These are phyloP conservation scores for Myathropa florea DNA, from an alignment of 2,888 invertebrate genomes.

Conservation along the genomic window DNA sequence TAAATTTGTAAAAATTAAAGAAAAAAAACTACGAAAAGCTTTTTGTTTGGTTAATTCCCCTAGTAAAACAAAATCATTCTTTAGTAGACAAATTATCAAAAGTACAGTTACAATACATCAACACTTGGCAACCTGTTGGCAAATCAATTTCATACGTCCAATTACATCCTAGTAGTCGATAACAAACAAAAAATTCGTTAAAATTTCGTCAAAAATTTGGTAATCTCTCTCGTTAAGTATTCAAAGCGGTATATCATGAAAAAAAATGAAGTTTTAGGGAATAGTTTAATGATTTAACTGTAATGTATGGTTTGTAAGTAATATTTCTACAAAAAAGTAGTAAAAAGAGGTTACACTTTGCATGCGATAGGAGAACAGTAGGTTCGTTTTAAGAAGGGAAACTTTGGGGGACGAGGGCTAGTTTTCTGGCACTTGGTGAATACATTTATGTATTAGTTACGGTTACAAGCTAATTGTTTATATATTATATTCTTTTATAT, in stretches of 20 bases:
- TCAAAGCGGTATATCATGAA: too few species aligned
- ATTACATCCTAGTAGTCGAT: slow-evolving; percentile 51
- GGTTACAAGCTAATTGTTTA: slow-evolving; percentile 63
- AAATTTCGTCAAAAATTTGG: slow-evolving; percentile 32
- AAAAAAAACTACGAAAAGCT: slow-evolving; percentile 54
- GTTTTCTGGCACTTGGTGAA: slow-evolving; percentile 70
- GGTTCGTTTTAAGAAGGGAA: not conserved
- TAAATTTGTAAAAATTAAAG: slow-evolving; percentile 27
- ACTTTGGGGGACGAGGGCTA: slow-evolving; percentile 21
- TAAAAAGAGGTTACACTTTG: not conserved
- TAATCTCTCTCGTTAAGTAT: slow-evolving; percentile 28
- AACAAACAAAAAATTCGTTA: slow-evolving; percentile 7
- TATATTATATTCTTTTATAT: slow-evolving; percentile 47
- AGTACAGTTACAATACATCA: slow-evolving; percentile 42
- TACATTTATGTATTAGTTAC: slow-evolving; percentile 45
- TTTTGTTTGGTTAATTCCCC: slow-evolving; percentile 61
- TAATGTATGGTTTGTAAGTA: slow-evolving; percentile 11
- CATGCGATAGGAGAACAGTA: not conserved
- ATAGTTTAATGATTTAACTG: not conserved
- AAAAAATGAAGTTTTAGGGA: too few species aligned
- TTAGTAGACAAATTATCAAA: slow-evolving; percentile 23
- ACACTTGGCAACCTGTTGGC: slow-evolving; percentile 69
- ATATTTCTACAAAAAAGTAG: not conserved
- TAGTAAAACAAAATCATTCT: slow-evolving; percentile 27
- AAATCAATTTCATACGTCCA: slow-evolving; percentile 59